phyloP scores from a whole-genome alignment of 2,113 vertebrate genomes.

The Campylorhamphus procurvoides region DNA sequence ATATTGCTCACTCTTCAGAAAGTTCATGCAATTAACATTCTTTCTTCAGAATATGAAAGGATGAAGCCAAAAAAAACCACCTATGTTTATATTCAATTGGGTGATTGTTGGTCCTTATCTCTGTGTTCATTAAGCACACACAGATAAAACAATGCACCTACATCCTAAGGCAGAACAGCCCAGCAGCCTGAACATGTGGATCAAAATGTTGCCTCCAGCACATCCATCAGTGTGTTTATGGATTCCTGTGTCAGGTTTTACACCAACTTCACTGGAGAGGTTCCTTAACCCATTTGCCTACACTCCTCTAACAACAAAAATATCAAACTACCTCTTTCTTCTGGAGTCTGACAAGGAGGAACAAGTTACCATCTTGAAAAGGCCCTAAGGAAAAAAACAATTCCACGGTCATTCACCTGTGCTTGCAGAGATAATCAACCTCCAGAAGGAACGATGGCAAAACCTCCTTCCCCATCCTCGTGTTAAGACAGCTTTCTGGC shows the following conservation, averaged over 20 bases:
- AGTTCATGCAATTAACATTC: neutral
- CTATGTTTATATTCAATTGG: neutral
- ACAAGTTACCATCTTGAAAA: conserved; percentile 2
- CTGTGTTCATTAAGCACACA: neutral
- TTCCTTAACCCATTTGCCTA: neutral
- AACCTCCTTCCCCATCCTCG: neutral
- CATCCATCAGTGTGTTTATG: neutral
- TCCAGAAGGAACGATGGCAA: neutral
- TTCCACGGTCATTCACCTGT: neutral
- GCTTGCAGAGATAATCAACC: neutral
- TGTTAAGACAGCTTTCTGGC: neutral
- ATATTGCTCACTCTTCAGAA: neutral
- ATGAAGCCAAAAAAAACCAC: neutral
- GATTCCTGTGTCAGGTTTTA: neutral
- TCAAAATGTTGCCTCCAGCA: neutral
- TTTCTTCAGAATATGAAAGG: neutral
- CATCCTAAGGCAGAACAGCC: neutral
- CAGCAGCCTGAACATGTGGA: neutral
- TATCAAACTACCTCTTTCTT: neutral
- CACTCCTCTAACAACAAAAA: neutral
- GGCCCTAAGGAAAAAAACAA: neutral
- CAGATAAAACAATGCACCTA: neutral
- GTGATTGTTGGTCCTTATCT: neutral
- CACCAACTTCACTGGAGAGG: neutral
- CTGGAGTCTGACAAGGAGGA: neutral